Conservation (phyloP, 2,113 vertebrate genomes). For the Xerus inauris region DNA sequence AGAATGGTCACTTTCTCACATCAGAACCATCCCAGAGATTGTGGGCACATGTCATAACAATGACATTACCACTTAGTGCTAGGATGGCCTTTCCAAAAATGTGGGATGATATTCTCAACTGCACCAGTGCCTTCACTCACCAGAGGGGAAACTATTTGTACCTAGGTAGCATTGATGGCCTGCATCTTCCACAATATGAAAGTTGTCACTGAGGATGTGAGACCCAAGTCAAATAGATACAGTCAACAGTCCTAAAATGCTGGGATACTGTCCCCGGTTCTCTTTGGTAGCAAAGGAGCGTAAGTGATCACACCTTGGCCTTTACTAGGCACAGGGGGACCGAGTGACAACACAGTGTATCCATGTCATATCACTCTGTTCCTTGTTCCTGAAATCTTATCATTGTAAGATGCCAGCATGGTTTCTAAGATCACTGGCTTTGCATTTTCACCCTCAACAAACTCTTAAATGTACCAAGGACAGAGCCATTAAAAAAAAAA, state of each 20-base stretch:
- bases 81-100: neutral
- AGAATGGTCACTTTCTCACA: neutral
- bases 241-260: neutral
- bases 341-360: neutral
- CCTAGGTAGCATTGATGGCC: neutral
- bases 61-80: fast-evolving
- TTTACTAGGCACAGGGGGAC: neutral
- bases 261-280: neutral
- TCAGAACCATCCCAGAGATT: neutral
- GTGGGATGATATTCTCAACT: neutral
- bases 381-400: neutral
- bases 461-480: neutral
- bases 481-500: neutral
- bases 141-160: neutral
- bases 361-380: fast-evolving
- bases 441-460: neutral
- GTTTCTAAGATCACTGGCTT: neutral
- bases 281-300: neutral
- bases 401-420: neutral
- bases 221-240: neutral
- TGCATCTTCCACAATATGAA: neutral
- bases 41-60: too few relatives aligned
- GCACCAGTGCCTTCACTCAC: neutral
- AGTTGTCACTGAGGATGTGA: neutral
- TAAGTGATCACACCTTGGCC: neutral